Evolutionary conservation across 37 sponge, comb jelly and placozoan species (phyloP).

Genomic region (Amphimedon queenslandica): DNA sequence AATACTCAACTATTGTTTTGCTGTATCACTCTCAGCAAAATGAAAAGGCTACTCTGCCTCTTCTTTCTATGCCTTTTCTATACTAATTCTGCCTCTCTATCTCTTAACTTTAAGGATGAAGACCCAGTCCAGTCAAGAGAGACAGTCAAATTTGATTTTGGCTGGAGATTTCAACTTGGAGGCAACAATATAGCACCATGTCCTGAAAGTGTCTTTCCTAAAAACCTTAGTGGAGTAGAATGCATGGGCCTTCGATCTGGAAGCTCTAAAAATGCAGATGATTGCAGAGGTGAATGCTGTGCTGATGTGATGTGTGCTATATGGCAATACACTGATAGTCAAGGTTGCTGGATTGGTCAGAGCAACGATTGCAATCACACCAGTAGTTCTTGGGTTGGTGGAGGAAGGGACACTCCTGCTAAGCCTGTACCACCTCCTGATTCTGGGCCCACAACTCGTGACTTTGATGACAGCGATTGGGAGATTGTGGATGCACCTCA

Average conservation of each 20-base stretch:
- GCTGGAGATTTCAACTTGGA: conserved; percentile 11
- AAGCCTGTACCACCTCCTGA: conserved; percentile 15
- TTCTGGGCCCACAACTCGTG: conserved; percentile 24
- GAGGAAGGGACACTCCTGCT: conserved; percentile 24
- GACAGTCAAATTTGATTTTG: neutral
- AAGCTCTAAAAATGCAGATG: conserved; percentile 19
- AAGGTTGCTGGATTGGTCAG: conserved; percentile 52
- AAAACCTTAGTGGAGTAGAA: conserved; percentile 23
- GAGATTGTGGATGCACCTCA: conserved; percentile 53
- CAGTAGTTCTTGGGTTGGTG: conserved; percentile 37
- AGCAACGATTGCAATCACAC: conserved; percentile 39
- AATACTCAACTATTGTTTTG: too few species aligned
- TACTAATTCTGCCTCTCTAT: too few species aligned
- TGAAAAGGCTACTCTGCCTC: too few species aligned
- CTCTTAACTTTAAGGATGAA: too few species aligned
- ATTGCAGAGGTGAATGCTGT: conserved; percentile 37
- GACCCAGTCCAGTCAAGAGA: neutral
- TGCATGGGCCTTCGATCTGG: conserved; percentile 22
- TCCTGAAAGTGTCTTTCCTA: conserved; percentile 19
- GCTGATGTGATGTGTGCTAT: conserved; percentile 34
- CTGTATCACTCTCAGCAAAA: too few species aligned
- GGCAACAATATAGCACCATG: neutral
- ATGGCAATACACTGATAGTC: conserved; percentile 32
- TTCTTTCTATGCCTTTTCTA: too few species aligned
- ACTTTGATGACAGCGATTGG: conserved; percentile 51